Conservation (phyloP, 2,113 vertebrate genomes). For the Holacanthus passer region DNA sequence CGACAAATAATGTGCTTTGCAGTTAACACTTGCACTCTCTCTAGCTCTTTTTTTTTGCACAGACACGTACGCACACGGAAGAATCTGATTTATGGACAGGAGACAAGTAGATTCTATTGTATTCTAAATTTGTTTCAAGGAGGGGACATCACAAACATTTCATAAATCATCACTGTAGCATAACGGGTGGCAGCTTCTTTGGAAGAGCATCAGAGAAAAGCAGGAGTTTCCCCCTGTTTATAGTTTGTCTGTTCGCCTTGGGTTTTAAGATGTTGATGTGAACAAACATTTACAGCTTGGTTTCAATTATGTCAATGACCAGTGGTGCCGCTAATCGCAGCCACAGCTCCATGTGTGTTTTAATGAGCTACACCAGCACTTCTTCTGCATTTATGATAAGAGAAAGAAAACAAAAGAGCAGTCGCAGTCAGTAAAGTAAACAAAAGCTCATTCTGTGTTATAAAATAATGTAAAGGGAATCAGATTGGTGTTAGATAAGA, state of each 20-base stretch:
- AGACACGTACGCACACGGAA: conserved; percentile 15
- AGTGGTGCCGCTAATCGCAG: conserved; percentile 29
- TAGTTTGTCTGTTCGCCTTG: conserved; percentile 1
- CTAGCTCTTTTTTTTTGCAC: neutral
- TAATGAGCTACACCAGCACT: conserved; percentile 29
- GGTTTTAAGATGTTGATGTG: neutral
- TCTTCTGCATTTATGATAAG: conserved; percentile 4
- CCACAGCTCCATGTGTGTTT: conserved; percentile 37
- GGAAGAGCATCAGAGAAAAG: conserved; percentile 3
- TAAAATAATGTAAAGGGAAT: neutral
- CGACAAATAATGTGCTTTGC: conserved; percentile 48
- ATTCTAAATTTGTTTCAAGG: conserved; percentile 63
- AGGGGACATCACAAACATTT: conserved; percentile 34
- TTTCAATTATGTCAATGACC: conserved; percentile 28
- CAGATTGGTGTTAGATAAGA: neutral
- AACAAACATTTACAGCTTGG: conserved; percentile 44
- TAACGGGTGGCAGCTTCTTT: conserved; percentile 1
- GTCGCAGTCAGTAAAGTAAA: neutral
- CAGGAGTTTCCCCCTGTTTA: conserved; percentile 54
- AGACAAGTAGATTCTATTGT: conserved; percentile 64
- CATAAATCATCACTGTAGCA: conserved; percentile 44
- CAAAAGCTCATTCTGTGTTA: neutral
- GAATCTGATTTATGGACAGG: conserved; percentile 64
- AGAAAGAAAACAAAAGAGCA: neutral
- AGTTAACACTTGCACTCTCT: conserved; percentile 30